These are phyloP conservation scores for Prunella himalayana DNA, from an alignment of 2,113 vertebrate species.

Conservation along the genomic window DNA sequence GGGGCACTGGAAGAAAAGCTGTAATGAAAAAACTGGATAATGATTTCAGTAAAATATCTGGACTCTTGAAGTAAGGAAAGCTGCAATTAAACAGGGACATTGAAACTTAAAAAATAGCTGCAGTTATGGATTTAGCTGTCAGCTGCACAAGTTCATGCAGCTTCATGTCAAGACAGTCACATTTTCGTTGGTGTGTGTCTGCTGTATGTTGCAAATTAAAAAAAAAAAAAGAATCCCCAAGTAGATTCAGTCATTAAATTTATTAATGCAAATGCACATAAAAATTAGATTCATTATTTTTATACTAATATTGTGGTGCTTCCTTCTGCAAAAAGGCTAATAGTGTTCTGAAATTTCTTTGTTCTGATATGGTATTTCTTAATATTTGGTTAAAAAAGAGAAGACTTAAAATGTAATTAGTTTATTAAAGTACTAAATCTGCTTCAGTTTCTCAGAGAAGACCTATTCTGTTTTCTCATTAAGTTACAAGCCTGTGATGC, in stretches of 20 bases:
- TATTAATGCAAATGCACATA: background rate
- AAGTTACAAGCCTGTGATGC: background rate
- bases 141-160: background rate
- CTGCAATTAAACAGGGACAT: background rate
- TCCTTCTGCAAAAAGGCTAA: background rate
- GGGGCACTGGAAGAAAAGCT: background rate
- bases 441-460: background rate
- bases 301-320: background rate
- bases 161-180: background rate
- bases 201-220: background rate
- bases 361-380: background rate
- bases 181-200: background rate
- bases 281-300: background rate
- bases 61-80: background rate
- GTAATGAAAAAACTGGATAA: background rate
- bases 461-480: background rate
- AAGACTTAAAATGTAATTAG: background rate
- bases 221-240: background rate
- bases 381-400: background rate
- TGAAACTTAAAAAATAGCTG: background rate
- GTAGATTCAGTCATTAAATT: background rate
- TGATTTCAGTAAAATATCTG: background rate
- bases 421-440: background rate
- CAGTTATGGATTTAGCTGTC: background rate
- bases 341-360: background rate